phyloP scores from a whole-genome alignment of 2,797 vertebrate species.

The Dipus sagitta region DNA sequence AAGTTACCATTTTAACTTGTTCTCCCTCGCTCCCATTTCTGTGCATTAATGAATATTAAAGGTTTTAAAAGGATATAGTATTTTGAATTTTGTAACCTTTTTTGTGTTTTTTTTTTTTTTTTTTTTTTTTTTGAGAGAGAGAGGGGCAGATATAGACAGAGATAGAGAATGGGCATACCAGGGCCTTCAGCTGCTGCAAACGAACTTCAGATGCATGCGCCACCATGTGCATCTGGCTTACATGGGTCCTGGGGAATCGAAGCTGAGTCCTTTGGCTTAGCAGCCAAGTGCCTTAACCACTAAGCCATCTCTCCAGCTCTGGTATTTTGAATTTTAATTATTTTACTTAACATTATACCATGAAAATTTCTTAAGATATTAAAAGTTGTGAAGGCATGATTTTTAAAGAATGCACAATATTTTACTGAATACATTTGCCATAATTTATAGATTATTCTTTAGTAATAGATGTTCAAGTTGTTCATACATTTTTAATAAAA shows the following conservation, averaged over 20 bases:
- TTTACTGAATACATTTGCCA: neutral
- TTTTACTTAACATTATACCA: neutral
- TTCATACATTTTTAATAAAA: conserved; percentile 29
- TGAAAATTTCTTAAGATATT: neutral
- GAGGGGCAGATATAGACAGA: no score
- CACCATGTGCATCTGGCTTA: no score
- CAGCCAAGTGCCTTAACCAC: no score
- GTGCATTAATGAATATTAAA: neutral
- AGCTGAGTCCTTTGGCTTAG: no score
- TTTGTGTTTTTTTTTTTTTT: neutral
- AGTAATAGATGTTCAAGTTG: conserved; percentile 7
- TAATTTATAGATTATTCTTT: conserved; percentile 43
- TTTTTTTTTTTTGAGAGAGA: no score
- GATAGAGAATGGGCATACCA: no score
- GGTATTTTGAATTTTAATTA: no score
- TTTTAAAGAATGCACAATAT: conserved; percentile 27
- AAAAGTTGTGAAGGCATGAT: neutral
- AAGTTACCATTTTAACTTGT: conserved; percentile 39
- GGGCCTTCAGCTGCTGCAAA: no score
- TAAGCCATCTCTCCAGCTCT: no score
- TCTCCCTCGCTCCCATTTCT: neutral
- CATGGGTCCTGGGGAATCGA: no score
- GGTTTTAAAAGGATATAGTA: neutral
- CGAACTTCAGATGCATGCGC: no score
- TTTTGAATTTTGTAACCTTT: neutral